Conservation (phyloP, 1,140 invertebrate species). For the Drosophila kanapiae region DNA sequence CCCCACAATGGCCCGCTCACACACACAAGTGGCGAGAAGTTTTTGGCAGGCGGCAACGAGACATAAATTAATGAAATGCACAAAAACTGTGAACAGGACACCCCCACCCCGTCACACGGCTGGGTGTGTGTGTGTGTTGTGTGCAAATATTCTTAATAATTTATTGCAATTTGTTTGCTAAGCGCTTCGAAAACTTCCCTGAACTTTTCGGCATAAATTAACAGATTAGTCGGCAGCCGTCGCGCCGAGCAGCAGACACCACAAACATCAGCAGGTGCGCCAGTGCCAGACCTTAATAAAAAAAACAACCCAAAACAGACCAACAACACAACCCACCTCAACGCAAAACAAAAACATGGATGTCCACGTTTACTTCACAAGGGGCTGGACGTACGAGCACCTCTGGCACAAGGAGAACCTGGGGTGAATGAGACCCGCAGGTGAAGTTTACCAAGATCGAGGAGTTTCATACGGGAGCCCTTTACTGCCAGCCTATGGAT, state of each 20-base stretch:
- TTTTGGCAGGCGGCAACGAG: constrained; percentile 42
- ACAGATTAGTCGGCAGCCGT: constrained; percentile 72
- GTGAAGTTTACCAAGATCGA: too few relatives aligned
- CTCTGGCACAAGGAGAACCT: too few relatives aligned
- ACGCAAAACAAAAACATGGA: too few relatives aligned
- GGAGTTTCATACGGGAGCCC: too few relatives aligned
- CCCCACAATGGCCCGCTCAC: constrained; percentile 7
- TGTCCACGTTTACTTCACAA: too few relatives aligned
- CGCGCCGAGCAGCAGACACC: constrained; percentile 28
- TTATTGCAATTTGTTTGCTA: constrained; percentile 81
- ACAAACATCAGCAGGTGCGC: constrained; percentile 24
- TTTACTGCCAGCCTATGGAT: too few relatives aligned
- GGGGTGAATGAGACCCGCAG: too few relatives aligned
- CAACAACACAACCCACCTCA: too few relatives aligned
- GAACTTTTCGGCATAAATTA: constrained; percentile 82
- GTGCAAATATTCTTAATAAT: constrained; percentile 78
- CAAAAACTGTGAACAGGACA: constrained; percentile 35
- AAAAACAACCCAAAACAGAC: constrained; percentile 18
- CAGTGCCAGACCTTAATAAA: constrained; percentile 6
- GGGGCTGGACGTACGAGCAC: too few relatives aligned
- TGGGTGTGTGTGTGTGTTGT: constrained; percentile 23
- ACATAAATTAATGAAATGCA: constrained; percentile 76
- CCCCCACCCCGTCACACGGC: not conserved
- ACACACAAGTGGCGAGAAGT: constrained; percentile 40
- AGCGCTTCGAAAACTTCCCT: constrained; percentile 69